Percentiles rank a stretch among this genome's conserved stretches.
Evolutionary conservation across 2,797 vertebrate species (phyloP).

Genomic region (Synaphobranchus kaupii): DNA sequence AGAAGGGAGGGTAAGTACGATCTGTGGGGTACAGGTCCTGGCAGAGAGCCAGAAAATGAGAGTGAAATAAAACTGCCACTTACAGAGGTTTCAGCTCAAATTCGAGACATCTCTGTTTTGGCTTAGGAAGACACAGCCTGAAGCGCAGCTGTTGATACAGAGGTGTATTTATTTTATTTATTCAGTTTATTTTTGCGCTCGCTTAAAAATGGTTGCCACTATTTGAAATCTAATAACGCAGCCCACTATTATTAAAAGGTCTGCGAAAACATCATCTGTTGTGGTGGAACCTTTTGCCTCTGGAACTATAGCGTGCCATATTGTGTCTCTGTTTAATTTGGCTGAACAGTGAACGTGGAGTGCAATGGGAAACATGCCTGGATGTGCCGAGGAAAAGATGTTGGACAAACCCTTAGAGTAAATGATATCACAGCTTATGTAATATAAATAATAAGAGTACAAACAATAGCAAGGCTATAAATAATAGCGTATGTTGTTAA

Average conservation of each 20-base stretch:
- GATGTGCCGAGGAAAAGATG: neutral
- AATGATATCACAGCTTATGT: neutral
- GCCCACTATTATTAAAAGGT: neutral
- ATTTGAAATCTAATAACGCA: neutral
- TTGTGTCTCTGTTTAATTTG: slow-evolving; percentile 2
- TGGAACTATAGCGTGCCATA: neutral
- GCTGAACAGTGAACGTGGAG: neutral
- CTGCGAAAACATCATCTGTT: neutral
- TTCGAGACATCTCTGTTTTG: neutral
- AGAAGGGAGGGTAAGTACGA: neutral
- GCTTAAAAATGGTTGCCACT: neutral
- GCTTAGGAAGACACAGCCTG: neutral
- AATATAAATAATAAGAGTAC: neutral
- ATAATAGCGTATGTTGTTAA: neutral
- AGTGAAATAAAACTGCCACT: neutral
- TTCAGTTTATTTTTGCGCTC: neutral
- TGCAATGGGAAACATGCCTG: neutral
- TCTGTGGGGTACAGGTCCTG: neutral
- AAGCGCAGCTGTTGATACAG: neutral
- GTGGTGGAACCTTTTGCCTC: neutral
- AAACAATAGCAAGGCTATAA: neutral
- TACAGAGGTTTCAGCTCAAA: neutral
- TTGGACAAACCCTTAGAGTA: neutral
- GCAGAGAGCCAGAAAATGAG: neutral
- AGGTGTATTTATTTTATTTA: neutral